Conservation (phyloP, 1,140 invertebrate genomes). For the Zaprionus capensis region DNA sequence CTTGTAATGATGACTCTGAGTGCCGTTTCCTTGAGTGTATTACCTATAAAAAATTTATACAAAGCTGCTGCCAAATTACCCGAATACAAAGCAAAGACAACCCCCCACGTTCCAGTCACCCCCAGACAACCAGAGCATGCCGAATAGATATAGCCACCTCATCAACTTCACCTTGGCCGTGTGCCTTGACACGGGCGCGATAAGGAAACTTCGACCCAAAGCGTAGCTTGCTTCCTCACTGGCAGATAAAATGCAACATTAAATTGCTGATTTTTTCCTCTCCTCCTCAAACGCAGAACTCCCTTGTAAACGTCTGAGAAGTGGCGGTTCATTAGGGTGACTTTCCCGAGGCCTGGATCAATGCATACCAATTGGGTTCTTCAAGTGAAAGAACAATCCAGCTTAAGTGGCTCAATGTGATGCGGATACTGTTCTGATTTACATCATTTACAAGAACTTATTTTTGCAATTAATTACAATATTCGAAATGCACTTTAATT, state of each 20-base stretch:
- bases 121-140: conserved; percentile 30
- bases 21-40: conserved; percentile 84
- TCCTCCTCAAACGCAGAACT: conserved; percentile 11
- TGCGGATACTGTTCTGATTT: conserved; percentile 24
- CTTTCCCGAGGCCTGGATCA: conserved; percentile 5
- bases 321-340: conserved; percentile 73
- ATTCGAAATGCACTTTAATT: no score
- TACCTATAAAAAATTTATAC: conserved; percentile 85
- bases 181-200: conserved; percentile 40
- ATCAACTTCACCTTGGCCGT: conserved; percentile 45
- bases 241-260: conserved; percentile 83
- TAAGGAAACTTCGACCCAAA: conserved; percentile 40
- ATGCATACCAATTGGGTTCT: conserved; percentile 35
- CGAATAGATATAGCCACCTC: conserved; percentile 58
- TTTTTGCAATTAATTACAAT: no score
- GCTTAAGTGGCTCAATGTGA: conserved; percentile 25
- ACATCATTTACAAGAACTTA: neutral
- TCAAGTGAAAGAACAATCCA: conserved; percentile 19
- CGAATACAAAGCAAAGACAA: conserved; percentile 42
- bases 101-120: conserved; percentile 37
- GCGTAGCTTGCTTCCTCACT: conserved; percentile 35
- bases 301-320: conserved; percentile 29
- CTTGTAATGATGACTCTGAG: conserved; percentile 84
- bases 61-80: conserved; percentile 79
- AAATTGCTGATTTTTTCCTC: conserved; percentile 72